Conservation (phyloP, 1,140 invertebrate genomes). For the Hyles euphorbiae region DNA sequence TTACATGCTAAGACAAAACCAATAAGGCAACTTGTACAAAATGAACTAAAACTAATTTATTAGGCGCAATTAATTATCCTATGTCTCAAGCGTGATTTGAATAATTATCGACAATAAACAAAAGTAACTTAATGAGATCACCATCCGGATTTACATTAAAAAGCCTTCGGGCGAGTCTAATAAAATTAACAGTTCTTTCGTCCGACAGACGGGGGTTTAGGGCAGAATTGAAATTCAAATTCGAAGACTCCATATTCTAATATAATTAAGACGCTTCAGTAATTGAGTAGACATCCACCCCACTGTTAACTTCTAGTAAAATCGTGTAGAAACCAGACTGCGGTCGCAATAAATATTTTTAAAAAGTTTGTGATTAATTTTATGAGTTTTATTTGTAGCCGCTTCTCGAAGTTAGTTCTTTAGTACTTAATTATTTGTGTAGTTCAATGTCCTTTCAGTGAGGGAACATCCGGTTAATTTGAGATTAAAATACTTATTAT, state of each 20-base stretch:
- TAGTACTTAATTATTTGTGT: no score
- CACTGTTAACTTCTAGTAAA: conserved; percentile 9
- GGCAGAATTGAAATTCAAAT: conserved; percentile 70
- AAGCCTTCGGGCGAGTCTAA: conserved; percentile 58
- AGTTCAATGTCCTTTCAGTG: no score
- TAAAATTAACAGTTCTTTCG: conserved; percentile 69
- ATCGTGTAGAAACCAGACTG: neutral
- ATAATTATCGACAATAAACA: neutral
- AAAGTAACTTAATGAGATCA: conserved; percentile 37
- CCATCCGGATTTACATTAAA: conserved; percentile 60
- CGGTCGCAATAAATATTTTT: no score
- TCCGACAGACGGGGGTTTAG: conserved; percentile 43
- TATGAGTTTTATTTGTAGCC: no score
- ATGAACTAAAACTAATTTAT: no score
- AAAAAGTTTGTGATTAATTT: no score
- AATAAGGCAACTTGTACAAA: no score
- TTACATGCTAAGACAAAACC: no score
- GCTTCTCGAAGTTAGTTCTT: no score
- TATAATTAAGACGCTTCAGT: conserved; percentile 66
- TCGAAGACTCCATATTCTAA: conserved; percentile 61
- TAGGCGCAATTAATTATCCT: neutral
- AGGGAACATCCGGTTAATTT: no score
- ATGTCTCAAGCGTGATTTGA: no score
- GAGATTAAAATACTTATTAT: no score
- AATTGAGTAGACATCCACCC: conserved; percentile 69